Conservation (phyloP, 2,888 invertebrate species). For the Penaeus monodon region DNA sequence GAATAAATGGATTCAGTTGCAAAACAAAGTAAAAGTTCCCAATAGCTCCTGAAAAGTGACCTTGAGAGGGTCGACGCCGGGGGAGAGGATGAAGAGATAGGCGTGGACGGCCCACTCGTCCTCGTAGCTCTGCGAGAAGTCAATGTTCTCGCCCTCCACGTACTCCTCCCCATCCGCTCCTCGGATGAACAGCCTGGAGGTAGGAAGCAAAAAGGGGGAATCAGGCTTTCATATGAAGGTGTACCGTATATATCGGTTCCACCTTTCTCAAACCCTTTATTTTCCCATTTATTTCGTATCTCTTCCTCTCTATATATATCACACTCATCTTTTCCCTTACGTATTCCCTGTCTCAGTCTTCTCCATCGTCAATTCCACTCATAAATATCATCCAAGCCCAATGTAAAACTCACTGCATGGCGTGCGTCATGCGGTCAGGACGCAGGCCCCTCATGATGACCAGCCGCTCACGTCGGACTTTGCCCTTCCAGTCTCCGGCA, state of each 20-base stretch:
- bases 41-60: constrained; percentile 71
- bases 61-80: constrained; percentile 95
- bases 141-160: constrained; percentile 88
- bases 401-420: constrained; percentile 82
- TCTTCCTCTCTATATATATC: too few relatives aligned
- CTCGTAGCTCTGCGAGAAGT: constrained; percentile 93
- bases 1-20: too few relatives aligned
- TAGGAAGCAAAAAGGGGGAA: constrained; percentile 9
- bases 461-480: constrained; percentile 89
- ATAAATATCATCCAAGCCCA: neutral
- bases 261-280: too few relatives aligned
- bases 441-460: constrained; percentile 94
- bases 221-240: neutral
- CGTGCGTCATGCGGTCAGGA: constrained; percentile 97
- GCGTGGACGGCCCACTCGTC: constrained; percentile 91
- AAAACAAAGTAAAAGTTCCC: too few relatives aligned
- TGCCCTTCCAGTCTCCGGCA: constrained; percentile 98
- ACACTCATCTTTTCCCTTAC: too few relatives aligned
- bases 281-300: too few relatives aligned
- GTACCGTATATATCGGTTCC: too few relatives aligned
- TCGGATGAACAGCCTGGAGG: constrained; percentile 88
- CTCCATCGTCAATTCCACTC: neutral
- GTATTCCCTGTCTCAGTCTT: neutral
- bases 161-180: constrained; percentile 91
- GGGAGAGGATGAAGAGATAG: constrained; percentile 95